Percentiles rank a stretch among this genome's conserved stretches.
Conservation (phyloP, 1,140 invertebrate species). For the Tenebrio molitor region DNA sequence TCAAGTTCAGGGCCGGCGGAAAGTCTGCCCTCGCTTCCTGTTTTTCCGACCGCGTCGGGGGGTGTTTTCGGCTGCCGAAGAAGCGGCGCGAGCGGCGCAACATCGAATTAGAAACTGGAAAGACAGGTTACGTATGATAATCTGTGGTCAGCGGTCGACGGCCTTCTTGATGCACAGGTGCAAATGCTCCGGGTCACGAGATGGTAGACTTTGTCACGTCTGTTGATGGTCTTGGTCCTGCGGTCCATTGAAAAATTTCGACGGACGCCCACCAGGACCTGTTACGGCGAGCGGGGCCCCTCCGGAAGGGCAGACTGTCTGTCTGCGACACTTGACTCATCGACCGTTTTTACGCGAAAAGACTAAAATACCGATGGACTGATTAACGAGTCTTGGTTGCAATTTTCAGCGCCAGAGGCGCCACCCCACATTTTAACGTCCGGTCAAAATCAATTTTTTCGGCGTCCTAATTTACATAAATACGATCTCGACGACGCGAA, state of each 20-base stretch:
- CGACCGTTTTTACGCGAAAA: no score
- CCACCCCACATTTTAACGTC: no score
- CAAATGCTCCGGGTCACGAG: conserved; percentile 57
- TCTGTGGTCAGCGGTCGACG: conserved; percentile 61
- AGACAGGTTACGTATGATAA: conserved; percentile 64
- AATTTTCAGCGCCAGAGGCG: no score
- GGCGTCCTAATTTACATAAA: no score
- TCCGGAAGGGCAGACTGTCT: conserved; percentile 3
- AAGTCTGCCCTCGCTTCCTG: not conserved
- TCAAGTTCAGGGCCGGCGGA: conserved; percentile 2
- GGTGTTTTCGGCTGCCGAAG: conserved; percentile 14
- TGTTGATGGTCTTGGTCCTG: conserved; percentile 16
- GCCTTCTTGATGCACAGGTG: conserved; percentile 62
- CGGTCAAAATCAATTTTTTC: no score
- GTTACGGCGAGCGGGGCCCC: no score
- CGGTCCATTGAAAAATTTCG: conserved; percentile 42
- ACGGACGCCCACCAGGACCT: conserved; percentile 41
- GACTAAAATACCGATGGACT: no score
- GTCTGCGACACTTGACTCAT: no score
- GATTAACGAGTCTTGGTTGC: no score
- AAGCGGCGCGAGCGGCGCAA: conserved; percentile 15
- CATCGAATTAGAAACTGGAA: conserved; percentile 64
- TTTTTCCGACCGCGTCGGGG: not conserved
- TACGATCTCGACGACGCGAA: no score
- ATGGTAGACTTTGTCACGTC: conserved; percentile 44